These are phyloP conservation scores for Oligia latruncula DNA, from an alignment of 2,888 invertebrate genomes.

Conservation along the genomic window DNA sequence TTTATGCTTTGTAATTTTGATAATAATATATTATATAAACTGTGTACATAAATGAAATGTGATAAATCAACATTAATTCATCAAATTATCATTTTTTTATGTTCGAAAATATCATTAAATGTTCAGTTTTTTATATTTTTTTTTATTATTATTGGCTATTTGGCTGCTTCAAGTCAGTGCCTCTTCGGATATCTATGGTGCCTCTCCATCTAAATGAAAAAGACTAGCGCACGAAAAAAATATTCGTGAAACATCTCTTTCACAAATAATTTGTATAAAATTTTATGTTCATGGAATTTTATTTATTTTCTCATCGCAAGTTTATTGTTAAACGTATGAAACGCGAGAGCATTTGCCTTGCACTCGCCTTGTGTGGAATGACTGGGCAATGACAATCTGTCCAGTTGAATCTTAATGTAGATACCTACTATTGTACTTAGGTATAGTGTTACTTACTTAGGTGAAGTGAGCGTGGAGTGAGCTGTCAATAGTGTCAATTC, in stretches of 20 bases:
- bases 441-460: no score
- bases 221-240: no score
- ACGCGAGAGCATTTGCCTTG: neutral
- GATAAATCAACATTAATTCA: neutral
- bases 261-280: neutral
- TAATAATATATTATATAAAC: conserved; percentile 2
- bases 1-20: conserved; percentile 1
- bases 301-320: neutral
- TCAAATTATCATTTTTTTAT: neutral
- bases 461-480: no score
- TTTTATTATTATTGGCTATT: neutral
- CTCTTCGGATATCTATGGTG: neutral
- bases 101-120: neutral
- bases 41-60: conserved; percentile 1
- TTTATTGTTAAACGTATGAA: neutral
- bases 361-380: neutral
- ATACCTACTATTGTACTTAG: neutral
- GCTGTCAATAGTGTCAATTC: no score
- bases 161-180: neutral
- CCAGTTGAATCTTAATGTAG: conserved; percentile 6
- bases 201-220: neutral
- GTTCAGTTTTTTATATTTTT: neutral
- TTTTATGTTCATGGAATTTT: neutral
- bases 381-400: neutral
- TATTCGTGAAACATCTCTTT: neutral